Evolutionary conservation across 2,113 vertebrate genomes (phyloP).

Genomic region (Mellivora capensis): DNA sequence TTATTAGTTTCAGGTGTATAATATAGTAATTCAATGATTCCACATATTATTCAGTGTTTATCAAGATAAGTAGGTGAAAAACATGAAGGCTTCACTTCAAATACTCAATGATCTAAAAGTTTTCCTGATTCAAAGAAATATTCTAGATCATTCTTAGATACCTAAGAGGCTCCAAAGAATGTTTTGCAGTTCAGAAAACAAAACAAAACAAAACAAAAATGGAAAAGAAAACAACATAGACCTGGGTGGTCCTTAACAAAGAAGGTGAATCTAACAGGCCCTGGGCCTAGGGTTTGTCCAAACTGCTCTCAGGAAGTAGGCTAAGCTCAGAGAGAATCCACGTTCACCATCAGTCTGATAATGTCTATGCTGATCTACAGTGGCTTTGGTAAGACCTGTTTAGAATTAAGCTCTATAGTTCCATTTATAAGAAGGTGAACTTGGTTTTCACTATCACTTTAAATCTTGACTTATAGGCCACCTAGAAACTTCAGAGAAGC

Average conservation of each 20-base stretch:
- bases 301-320: not conserved
- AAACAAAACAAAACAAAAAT: not conserved
- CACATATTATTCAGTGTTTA: not conserved
- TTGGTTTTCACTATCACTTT: not conserved
- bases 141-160: not conserved
- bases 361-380: not conserved
- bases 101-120: not conserved
- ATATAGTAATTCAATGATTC: not conserved
- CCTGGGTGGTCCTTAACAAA: not conserved
- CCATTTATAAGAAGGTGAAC: not conserved
- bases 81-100: not conserved
- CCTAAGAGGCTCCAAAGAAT: not conserved
- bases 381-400: not conserved
- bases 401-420: not conserved
- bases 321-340: not conserved
- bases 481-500: not conserved
- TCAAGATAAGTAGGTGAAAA: not conserved
- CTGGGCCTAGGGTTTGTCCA: not conserved
- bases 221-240: not conserved
- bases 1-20: not conserved
- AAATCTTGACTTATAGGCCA: not conserved
- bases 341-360: not conserved
- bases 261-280: not conserved
- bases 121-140: slow-evolving; percentile 25
- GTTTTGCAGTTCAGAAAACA: not conserved